phyloP scores from a whole-genome alignment of 2,113 vertebrate genomes.

The Ramphastos sulfuratus region DNA sequence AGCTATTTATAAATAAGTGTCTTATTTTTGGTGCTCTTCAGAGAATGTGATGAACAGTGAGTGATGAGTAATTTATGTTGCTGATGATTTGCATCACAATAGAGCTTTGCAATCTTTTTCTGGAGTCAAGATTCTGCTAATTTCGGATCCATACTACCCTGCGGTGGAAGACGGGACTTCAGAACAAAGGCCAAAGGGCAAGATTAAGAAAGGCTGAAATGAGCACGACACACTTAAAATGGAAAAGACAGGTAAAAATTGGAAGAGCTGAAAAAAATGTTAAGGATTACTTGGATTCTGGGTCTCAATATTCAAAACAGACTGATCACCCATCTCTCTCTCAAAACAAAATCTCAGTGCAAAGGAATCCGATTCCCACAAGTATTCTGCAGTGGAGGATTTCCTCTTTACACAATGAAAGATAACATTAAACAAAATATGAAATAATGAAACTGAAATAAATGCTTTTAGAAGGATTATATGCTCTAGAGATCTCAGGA shows the following conservation, averaged over 20 bases:
- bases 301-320: not conserved
- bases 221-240: not conserved
- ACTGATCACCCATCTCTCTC: not conserved
- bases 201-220: not conserved
- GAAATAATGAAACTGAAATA: constrained; percentile 2
- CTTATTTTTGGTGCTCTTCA: constrained; percentile 68
- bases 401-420: not conserved
- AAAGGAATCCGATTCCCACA: not conserved
- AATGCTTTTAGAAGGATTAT: not conserved
- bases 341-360: not conserved
- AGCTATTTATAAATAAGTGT: constrained; percentile 65
- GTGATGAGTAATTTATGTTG: constrained; percentile 61
- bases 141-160: not conserved
- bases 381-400: not conserved
- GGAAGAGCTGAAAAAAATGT: not conserved
- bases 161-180: not conserved
- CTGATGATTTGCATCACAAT: constrained; percentile 58
- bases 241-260: not conserved
- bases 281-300: not conserved
- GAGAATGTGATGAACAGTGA: constrained; percentile 51
- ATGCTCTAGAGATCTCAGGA: not conserved
- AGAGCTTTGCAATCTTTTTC: constrained; percentile 4
- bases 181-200: not conserved
- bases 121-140: constrained; percentile 13
- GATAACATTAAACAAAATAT: not conserved